Conservation (phyloP, 2,888 invertebrate species). For the Tenthredo amoena region DNA sequence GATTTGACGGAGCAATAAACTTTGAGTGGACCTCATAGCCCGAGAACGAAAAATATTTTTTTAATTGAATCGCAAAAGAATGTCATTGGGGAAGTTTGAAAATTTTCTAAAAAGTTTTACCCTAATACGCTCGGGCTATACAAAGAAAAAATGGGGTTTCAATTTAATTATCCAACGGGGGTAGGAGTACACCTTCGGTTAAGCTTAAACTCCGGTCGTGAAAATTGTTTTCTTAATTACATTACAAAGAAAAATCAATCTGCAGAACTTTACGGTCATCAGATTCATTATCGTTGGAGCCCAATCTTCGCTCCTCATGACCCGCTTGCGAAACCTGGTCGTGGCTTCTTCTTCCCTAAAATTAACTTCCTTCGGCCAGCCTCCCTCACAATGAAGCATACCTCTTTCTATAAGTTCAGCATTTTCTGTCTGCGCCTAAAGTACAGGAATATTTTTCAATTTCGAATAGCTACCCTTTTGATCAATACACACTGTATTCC, state of each 20-base stretch:
- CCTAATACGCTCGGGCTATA: neutral
- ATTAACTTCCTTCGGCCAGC: conserved; percentile 96
- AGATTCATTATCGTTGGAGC: conserved; percentile 80
- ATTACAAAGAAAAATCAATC: conserved; percentile 8
- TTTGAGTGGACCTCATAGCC: conserved; percentile 6
- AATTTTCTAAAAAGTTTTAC: conserved; percentile 5
- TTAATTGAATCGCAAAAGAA: neutral
- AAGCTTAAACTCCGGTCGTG: neutral
- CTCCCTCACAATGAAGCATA: conserved; percentile 94
- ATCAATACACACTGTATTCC: neutral
- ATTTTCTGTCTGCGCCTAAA: conserved; percentile 80
- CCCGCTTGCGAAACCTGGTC: conserved; percentile 85
- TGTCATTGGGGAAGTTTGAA: neutral
- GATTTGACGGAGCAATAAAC: neutral
- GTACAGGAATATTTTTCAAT: neutral
- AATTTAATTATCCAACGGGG: conserved; percentile 10
- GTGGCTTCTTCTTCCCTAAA: conserved; percentile 89
- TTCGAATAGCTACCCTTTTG: neutral
- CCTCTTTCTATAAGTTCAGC: conserved; percentile 82
- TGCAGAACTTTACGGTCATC: conserved; percentile 64
- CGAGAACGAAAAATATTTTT: neutral
- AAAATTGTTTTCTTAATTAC: conserved; percentile 10
- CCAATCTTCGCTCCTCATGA: conserved; percentile 87
- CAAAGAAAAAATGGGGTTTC: neutral
- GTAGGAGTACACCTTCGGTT: neutral